Evolutionary conservation across 2,888 invertebrate genomes (phyloP).

Genomic region (Caenorhabditis japonica): DNA sequence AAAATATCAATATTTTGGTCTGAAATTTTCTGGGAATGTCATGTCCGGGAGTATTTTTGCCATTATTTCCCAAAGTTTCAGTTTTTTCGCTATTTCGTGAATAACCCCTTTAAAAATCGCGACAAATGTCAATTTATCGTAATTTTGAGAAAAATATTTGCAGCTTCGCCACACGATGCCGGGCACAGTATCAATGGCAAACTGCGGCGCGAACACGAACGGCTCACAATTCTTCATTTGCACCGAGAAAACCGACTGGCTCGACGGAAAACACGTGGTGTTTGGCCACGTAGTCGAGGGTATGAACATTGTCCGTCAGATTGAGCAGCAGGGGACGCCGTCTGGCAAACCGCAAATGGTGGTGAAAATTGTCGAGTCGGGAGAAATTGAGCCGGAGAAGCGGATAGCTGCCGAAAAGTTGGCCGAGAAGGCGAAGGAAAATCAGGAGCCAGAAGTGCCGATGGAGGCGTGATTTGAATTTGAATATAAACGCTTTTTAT

Average conservation of each 20-base stretch:
- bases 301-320: slow-evolving; percentile 76
- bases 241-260: slow-evolving; percentile 82
- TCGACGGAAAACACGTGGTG: slow-evolving; percentile 96
- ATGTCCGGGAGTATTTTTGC: too few relatives aligned
- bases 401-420: slow-evolving; percentile 49
- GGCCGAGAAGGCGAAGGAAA: slow-evolving; percentile 38
- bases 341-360: slow-evolving; percentile 74
- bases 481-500: slow-evolving; percentile 10
- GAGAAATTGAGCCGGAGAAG: slow-evolving; percentile 64
- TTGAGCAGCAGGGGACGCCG: slow-evolving; percentile 73
- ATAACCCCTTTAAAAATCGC: too few relatives aligned
- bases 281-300: slow-evolving; percentile 90
- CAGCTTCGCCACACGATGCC: slow-evolving; percentile 76
- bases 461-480: slow-evolving; percentile 25
- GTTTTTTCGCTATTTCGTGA: too few relatives aligned
- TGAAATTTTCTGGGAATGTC: too few relatives aligned
- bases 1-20: too few relatives aligned
- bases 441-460: slow-evolving; percentile 11
- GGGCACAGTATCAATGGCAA: slow-evolving; percentile 96
- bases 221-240: slow-evolving; percentile 97
- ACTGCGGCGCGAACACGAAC: slow-evolving; percentile 95
- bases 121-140: too few relatives aligned
- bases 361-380: slow-evolving; percentile 71
- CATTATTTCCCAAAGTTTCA: too few relatives aligned
- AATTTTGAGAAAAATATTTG: too few relatives aligned